Percentiles rank a stretch among this genome's conserved stretches.
Conservation (phyloP, 2,797 vertebrate genomes). For the Novumbra hubbsi region DNA sequence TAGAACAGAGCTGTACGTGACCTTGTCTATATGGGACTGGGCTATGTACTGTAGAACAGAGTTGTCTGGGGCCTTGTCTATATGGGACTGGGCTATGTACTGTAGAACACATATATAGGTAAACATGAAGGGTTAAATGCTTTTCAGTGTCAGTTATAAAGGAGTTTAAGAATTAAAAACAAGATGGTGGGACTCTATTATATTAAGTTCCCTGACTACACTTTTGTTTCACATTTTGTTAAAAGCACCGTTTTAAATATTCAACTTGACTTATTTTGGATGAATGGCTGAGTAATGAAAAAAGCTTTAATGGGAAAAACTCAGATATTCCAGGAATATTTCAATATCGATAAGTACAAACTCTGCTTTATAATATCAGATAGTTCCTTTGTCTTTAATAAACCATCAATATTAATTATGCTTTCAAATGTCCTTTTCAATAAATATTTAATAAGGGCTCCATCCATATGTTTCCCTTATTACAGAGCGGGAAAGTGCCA, state of each 20-base stretch:
- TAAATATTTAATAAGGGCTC: constrained; percentile 35
- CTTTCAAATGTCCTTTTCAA: constrained; percentile 14
- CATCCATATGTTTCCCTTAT: neutral
- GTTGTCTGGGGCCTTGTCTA: too few relatives aligned
- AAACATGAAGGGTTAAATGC: neutral
- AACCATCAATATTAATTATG: constrained; percentile 35
- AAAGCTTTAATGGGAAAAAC: neutral
- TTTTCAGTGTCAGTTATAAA: neutral
- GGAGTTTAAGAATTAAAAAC: neutral
- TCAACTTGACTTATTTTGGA: neutral
- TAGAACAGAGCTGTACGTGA: too few relatives aligned
- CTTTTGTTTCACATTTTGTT: neutral
- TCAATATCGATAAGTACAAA: constrained; percentile 3
- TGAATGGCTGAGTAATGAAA: neutral
- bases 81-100: too few relatives aligned
- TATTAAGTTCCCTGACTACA: neutral
- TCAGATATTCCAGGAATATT: neutral
- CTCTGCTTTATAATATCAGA: constrained; percentile 11
- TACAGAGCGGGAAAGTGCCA: neutral
- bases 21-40: too few relatives aligned
- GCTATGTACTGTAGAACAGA: too few relatives aligned
- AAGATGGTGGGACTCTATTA: neutral
- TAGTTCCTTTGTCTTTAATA: constrained; percentile 16
- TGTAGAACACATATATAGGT: neutral
- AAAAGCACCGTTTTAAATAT: neutral